Evolutionary conservation across 2,888 invertebrate species (phyloP).

Genomic region (Caenorhabditis virilis): DNA sequence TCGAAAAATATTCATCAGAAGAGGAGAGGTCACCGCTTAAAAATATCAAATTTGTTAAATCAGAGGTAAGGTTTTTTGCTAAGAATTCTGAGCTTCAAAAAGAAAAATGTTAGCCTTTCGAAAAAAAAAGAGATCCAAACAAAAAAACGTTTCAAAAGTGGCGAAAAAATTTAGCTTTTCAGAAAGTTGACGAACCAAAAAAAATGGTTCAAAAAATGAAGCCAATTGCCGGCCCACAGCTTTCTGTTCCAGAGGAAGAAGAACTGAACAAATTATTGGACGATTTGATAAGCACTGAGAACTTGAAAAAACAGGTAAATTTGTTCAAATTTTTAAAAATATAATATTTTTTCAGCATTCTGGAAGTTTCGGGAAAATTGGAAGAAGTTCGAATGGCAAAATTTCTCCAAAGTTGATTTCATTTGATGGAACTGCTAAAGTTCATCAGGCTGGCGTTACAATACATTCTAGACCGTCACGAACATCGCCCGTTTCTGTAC

Average conservation of each 20-base stretch:
- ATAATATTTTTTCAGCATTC: conserved; percentile 1
- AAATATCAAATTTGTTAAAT: background rate
- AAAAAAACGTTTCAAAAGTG: too few relatives aligned
- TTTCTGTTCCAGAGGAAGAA: conserved; percentile 18
- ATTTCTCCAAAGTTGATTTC: conserved; percentile 18
- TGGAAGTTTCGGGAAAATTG: conserved; percentile 11
- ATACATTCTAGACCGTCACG: background rate
- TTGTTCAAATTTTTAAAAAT: background rate
- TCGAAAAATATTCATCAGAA: conserved; percentile 26
- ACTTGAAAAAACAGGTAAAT: background rate
- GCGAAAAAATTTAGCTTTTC: too few relatives aligned
- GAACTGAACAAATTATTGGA: conserved; percentile 28
- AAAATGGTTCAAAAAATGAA: background rate
- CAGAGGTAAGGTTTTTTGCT: too few relatives aligned
- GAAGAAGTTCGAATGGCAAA: conserved; percentile 18
- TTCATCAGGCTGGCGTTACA: conserved; percentile 1
- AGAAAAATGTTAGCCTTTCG: background rate
- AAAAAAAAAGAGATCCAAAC: background rate
- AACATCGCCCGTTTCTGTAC: conserved; percentile 6
- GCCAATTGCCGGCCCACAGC: conserved; percentile 11
- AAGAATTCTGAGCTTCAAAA: background rate
- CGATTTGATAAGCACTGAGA: conserved; percentile 23
- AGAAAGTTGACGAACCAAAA: background rate
- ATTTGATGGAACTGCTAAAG: conserved; percentile 36
- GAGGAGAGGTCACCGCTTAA: conserved; percentile 15